Conservation (phyloP, 2,797 vertebrate species). For the Aulostomus chinensis region DNA sequence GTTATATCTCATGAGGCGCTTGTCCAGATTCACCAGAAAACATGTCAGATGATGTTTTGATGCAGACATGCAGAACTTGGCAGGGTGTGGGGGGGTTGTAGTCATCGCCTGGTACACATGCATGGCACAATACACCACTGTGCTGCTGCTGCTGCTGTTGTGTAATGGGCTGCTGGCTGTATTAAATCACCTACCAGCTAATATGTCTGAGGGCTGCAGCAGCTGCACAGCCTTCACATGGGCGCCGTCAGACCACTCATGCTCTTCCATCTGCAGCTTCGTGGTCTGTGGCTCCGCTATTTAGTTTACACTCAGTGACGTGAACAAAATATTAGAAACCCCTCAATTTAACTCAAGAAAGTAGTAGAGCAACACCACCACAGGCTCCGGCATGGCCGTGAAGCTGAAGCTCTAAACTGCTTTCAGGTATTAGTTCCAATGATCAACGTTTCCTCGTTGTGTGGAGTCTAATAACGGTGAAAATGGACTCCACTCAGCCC, state of each 20-base stretch:
- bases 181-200: slow-evolving; percentile 48
- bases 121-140: slow-evolving; percentile 65
- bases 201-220: slow-evolving; percentile 19
- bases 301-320: neutral
- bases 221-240: slow-evolving; percentile 45
- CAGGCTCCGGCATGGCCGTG: too few species aligned
- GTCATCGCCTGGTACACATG: slow-evolving; percentile 50
- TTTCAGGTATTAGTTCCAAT: too few species aligned
- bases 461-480: slow-evolving; percentile 17
- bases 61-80: slow-evolving; percentile 46
- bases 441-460: neutral
- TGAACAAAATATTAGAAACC: too few species aligned
- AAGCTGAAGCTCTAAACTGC: too few species aligned
- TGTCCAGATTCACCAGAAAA: slow-evolving; percentile 26
- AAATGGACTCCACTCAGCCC: neutral
- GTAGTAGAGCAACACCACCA: too few species aligned
- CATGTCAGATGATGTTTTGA: slow-evolving; percentile 56
- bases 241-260: slow-evolving; percentile 16
- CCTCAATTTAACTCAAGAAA: too few species aligned
- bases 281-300: neutral
- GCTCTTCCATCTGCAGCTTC: too few species aligned
- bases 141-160: slow-evolving; percentile 51
- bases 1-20: neutral
- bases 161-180: slow-evolving; percentile 47
- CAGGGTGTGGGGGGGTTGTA: slow-evolving; percentile 57